phyloP scores from a whole-genome alignment of 2,888 invertebrate species.

The Octonoba sinensis region DNA sequence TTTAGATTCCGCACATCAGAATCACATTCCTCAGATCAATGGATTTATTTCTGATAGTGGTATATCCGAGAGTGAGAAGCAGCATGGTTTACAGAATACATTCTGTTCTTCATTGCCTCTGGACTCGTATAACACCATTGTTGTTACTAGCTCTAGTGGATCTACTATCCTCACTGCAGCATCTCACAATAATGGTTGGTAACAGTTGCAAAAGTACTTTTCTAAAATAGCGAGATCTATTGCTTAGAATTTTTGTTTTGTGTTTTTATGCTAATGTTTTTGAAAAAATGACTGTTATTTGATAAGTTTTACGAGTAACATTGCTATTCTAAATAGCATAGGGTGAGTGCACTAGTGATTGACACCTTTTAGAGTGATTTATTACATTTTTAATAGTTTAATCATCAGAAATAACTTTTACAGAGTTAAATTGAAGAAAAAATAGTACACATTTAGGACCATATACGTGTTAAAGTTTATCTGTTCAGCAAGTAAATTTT shows the following conservation, averaged over 20 bases:
- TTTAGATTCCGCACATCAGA: constrained; percentile 54
- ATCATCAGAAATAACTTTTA: no score
- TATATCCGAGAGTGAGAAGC: constrained; percentile 17
- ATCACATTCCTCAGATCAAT: constrained; percentile 62
- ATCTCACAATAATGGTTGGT: constrained; percentile 56
- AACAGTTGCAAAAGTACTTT: background rate
- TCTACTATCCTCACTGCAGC: constrained; percentile 24
- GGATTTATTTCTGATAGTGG: constrained; percentile 44
- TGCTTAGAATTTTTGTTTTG: background rate
- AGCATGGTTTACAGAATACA: constrained; percentile 2
- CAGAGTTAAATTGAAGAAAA: no score
- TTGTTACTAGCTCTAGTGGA: constrained; percentile 40
- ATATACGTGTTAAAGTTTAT: no score
- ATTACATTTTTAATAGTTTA: no score
- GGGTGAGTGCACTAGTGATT: no score
- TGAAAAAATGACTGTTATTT: no score
- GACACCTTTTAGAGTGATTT: no score
- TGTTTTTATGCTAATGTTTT: background rate
- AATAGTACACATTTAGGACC: no score
- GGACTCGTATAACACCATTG: constrained; percentile 46
- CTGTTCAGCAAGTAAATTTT: no score
- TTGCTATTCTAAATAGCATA: no score
- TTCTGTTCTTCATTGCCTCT: constrained; percentile 17
- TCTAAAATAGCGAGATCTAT: background rate
- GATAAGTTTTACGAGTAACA: no score